A percentile compares a stretch with the other conserved stretches of the same genome.
Evolutionary conservation across 2,888 invertebrate genomes (phyloP).

Genomic region (Loripinus fragilis): DNA sequence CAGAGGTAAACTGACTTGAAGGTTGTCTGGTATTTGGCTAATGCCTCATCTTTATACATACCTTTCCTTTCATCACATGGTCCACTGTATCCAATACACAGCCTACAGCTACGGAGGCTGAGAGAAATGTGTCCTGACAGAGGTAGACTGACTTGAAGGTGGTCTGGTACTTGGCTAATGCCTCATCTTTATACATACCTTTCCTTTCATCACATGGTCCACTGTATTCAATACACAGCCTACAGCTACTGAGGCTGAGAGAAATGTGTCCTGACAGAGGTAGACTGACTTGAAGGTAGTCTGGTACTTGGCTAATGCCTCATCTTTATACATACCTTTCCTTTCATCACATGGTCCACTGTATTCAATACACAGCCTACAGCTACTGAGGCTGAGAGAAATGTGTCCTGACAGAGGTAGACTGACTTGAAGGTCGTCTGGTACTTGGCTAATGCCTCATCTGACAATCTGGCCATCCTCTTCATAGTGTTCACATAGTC

Average conservation of each 20-base stretch:
- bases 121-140: conserved; percentile 88
- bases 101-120: conserved; percentile 90
- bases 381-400: conserved; percentile 90
- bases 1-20: conserved; percentile 68
- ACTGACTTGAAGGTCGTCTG: conserved; percentile 72
- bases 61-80: conserved; percentile 87
- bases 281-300: conserved; percentile 70
- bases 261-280: conserved; percentile 87
- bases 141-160: conserved; percentile 67
- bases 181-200: conserved; percentile 81
- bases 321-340: conserved; percentile 83
- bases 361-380: conserved; percentile 91
- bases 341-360: conserved; percentile 88
- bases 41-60: conserved; percentile 80
- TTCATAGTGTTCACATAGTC: conserved; percentile 69
- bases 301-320: conserved; percentile 81
- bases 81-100: conserved; percentile 90
- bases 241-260: conserved; percentile 89
- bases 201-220: conserved; percentile 88
- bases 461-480: conserved; percentile 83
- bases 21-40: conserved; percentile 80
- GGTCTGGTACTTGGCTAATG: conserved; percentile 82
- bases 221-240: conserved; percentile 91
- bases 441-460: conserved; percentile 83
- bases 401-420: conserved; percentile 86